Percentiles rank a stretch among this genome's conserved stretches.
Conservation (phyloP, 2,888 invertebrate genomes). For the Microctonus aethiopoides region DNA sequence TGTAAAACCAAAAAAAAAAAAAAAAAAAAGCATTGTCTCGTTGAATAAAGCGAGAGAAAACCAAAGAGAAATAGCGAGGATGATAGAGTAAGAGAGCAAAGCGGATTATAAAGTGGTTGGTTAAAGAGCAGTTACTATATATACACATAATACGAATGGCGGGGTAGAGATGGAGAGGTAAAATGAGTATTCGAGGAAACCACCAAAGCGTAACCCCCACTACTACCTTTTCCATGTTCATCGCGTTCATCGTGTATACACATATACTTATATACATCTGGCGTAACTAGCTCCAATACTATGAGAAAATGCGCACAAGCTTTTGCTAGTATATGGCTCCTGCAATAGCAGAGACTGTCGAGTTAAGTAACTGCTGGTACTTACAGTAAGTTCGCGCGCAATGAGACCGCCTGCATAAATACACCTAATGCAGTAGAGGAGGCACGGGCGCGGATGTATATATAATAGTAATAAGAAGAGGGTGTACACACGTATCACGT, state of each 20-base stretch:
- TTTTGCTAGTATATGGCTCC: slow-evolving; percentile 39
- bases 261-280: background rate
- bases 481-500: slow-evolving; percentile 28
- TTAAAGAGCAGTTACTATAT: slow-evolving; percentile 55
- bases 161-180: slow-evolving; percentile 34
- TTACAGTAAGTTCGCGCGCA: slow-evolving; percentile 64
- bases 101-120: slow-evolving; percentile 57
- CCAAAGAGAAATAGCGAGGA: background rate
- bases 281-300: slow-evolving; percentile 28
- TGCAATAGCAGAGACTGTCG: slow-evolving; percentile 62
- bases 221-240: slow-evolving; percentile 17
- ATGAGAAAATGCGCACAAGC: slow-evolving; percentile 37
- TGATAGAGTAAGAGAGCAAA: slow-evolving; percentile 53
- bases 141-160: slow-evolving; percentile 14
- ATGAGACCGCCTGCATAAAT: slow-evolving; percentile 64
- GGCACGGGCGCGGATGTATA: slow-evolving; percentile 28
- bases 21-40: background rate
- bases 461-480: slow-evolving; percentile 2
- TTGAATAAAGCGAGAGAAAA: background rate
- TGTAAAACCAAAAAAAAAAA: no score
- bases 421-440: slow-evolving; percentile 54
- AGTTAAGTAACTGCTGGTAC: slow-evolving; percentile 64
- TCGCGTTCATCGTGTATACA: background rate
- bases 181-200: slow-evolving; percentile 36
- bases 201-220: slow-evolving; percentile 30